A percentile compares a stretch with the other conserved stretches of the same genome.
Evolutionary conservation across 2,113 vertebrate genomes (phyloP).

Genomic region (Tyrannus savana): DNA sequence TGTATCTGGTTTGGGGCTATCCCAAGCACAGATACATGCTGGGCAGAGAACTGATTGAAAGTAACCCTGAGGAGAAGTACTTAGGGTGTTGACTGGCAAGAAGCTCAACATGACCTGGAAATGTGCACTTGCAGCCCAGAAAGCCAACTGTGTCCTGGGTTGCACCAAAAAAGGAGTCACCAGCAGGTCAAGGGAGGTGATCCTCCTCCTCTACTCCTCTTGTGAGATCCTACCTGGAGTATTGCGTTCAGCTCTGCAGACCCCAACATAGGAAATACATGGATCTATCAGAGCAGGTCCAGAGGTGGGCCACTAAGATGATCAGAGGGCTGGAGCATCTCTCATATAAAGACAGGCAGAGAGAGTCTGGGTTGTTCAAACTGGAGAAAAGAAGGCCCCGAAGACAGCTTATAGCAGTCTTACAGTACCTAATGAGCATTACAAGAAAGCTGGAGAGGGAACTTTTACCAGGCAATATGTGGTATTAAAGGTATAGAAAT

Average conservation of each 20-base stretch:
- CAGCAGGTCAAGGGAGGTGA: neutral
- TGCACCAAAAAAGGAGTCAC: neutral
- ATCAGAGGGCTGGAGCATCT: neutral
- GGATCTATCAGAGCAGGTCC: neutral
- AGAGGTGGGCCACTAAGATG: neutral
- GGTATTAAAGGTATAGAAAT: neutral
- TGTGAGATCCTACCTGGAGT: neutral
- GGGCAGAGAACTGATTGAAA: neutral
- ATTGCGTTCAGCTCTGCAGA: neutral
- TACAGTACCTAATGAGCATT: neutral
- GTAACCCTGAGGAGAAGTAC: neutral
- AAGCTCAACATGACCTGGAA: neutral
- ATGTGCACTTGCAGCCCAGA: neutral
- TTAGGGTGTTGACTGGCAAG: neutral
- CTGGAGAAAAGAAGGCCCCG: neutral
- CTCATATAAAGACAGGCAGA: neutral
- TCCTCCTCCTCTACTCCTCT: accelerated
- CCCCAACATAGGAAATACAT: neutral
- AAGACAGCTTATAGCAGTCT: neutral
- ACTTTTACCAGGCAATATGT: neutral
- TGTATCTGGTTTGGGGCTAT: neutral
- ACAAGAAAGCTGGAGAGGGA: neutral
- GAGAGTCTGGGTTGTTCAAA: neutral
- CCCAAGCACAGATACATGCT: neutral
- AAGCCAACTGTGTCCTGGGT: neutral